Conservation (phyloP, 53 echinoderm and acorn worm species). For the Apostichopus leukothele region DNA sequence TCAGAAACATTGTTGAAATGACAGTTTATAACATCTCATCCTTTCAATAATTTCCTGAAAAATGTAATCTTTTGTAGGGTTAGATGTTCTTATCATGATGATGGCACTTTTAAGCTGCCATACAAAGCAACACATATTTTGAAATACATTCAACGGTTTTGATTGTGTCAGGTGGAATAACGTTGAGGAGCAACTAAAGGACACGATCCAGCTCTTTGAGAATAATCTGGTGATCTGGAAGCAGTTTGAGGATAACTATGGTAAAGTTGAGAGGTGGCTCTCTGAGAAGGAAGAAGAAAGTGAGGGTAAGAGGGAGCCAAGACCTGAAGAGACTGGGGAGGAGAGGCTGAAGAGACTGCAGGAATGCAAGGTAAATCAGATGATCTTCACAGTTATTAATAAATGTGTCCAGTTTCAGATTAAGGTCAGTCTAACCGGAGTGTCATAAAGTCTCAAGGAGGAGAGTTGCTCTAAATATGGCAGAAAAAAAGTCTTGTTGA, state of each 20-base stretch:
- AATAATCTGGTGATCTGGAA: slow-evolving; percentile 80
- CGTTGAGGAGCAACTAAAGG: slow-evolving; percentile 79
- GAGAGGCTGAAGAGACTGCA: slow-evolving; percentile 62
- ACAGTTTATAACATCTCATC: no score
- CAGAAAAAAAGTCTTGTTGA: no score
- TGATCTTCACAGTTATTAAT: not conserved
- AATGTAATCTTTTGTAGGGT: no score
- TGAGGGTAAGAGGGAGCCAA: slow-evolving; percentile 27
- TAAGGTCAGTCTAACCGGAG: not conserved
- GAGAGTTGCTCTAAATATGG: no score
- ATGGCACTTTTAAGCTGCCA: no score
- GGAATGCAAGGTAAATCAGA: slow-evolving; percentile 49
- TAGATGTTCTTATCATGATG: no score
- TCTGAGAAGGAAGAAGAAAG: slow-evolving; percentile 66
- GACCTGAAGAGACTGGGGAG: not conserved
- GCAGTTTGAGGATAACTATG: slow-evolving; percentile 83
- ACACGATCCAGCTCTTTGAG: slow-evolving; percentile 84
- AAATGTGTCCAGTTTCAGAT: not conserved
- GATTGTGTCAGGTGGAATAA: slow-evolving; percentile 71
- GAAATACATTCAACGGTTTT: no score
- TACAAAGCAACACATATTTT: no score
- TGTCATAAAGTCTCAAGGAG: no score
- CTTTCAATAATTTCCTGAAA: no score
- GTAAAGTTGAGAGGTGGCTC: slow-evolving; percentile 69
- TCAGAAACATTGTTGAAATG: no score